phyloP scores from a whole-genome alignment of 2,888 invertebrate species.

The Synanthedon myopaeformis region DNA sequence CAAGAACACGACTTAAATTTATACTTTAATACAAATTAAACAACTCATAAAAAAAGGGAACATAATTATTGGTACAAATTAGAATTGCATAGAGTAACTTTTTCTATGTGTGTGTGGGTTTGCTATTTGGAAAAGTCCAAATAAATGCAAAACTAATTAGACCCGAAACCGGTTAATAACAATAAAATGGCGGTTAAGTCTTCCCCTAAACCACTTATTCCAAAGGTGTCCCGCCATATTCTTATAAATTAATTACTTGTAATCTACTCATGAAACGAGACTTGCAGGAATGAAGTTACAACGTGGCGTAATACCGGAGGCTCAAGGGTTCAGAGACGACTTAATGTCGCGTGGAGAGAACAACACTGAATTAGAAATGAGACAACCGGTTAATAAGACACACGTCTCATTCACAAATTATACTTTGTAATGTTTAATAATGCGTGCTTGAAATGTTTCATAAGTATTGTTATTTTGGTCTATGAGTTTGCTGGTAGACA shows the following conservation, averaged over 20 bases:
- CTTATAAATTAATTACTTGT: conserved; percentile 72
- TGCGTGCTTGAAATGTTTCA: too few species aligned
- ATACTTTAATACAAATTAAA: too few species aligned
- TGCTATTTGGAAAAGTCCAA: too few species aligned
- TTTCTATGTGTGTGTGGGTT: too few species aligned
- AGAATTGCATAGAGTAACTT: too few species aligned
- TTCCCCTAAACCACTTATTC: neutral
- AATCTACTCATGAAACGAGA: conserved; percentile 67
- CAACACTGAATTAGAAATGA: conserved; percentile 66
- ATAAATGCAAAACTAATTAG: conserved; percentile 7
- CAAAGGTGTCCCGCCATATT: conserved; percentile 44
- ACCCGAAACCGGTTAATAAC: conserved; percentile 15
- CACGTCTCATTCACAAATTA: conserved; percentile 34
- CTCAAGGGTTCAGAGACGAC: conserved; percentile 52
- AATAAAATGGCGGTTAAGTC: conserved; percentile 5
- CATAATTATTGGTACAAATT: too few species aligned
- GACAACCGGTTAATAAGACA: conserved; percentile 45
- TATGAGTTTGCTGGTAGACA: too few species aligned
- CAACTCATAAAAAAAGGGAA: too few species aligned
- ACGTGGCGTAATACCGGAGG: conserved; percentile 28
- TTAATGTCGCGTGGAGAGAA: conserved; percentile 51
- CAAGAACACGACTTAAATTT: too few species aligned
- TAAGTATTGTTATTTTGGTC: too few species aligned
- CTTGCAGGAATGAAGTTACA: conserved; percentile 67
- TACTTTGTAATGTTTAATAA: conserved; percentile 1